Evolutionary conservation across 2,113 vertebrate species (phyloP).

Genomic region (Cisticola juncidis): DNA sequence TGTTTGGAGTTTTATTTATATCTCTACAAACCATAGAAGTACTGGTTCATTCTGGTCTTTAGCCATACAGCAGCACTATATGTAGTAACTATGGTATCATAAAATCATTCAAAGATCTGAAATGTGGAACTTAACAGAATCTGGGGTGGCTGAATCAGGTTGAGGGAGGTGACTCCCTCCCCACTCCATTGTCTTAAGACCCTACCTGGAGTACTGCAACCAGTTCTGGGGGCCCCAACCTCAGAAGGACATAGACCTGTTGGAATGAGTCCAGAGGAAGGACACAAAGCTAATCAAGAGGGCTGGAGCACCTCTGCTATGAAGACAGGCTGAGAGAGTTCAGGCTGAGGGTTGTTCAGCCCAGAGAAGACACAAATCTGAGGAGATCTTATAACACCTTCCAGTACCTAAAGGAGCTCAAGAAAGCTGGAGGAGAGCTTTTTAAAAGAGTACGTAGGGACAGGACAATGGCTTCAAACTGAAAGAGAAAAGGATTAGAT

Average conservation of each 20-base stretch:
- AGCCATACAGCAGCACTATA: neutral
- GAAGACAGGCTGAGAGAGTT: neutral
- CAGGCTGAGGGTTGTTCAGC: neutral
- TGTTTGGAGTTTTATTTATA: neutral
- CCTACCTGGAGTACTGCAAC: neutral
- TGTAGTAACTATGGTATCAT: neutral
- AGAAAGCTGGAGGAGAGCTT: neutral
- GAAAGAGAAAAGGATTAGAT: neutral
- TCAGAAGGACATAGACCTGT: neutral
- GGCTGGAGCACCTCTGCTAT: neutral
- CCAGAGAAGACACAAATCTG: fast-evolving
- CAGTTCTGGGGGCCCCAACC: neutral
- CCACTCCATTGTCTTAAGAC: neutral
- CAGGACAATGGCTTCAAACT: neutral
- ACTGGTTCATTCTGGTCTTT: neutral
- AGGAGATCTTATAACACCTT: neutral
- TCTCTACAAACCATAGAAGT: neutral
- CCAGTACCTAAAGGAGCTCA: neutral
- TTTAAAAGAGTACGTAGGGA: neutral
- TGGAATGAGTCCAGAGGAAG: neutral
- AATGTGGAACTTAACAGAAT: neutral
- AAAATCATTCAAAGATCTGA: neutral
- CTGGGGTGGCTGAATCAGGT: fast-evolving
- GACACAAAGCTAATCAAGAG: neutral
- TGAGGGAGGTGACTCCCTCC: neutral